Evolutionary conservation across 2,888 invertebrate genomes (phyloP).

Genomic region (Exocentrus adspersus): DNA sequence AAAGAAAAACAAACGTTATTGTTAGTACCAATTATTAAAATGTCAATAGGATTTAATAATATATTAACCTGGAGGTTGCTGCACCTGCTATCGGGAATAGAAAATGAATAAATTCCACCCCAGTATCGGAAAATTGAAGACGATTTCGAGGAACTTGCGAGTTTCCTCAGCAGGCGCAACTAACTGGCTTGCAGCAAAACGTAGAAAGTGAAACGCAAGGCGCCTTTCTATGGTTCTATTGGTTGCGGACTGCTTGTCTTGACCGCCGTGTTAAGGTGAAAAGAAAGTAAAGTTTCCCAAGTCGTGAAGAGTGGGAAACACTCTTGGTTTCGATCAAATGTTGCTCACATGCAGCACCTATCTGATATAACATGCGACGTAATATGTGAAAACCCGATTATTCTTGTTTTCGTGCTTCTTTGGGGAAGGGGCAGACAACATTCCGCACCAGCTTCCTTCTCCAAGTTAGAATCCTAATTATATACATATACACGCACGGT

Average conservation of each 20-base stretch:
- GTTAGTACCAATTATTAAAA: not conserved
- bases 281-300: constrained; percentile 41
- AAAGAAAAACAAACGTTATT: constrained; percentile 4
- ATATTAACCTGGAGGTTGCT: not conserved
- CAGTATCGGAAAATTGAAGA: not conserved
- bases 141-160: constrained; percentile 14
- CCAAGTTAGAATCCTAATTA: not conserved
- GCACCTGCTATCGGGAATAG: not conserved
- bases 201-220: constrained; percentile 47
- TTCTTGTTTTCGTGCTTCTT: not conserved
- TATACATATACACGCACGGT: not conserved
- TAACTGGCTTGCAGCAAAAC: constrained; percentile 32
- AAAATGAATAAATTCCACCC: not conserved
- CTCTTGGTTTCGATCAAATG: constrained; percentile 38
- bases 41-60: constrained; percentile 19
- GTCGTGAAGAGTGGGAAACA: constrained; percentile 30
- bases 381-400: constrained; percentile 22
- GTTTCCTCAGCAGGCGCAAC: constrained; percentile 34
- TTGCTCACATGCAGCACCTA: constrained; percentile 20
- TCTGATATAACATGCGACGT: constrained; percentile 28
- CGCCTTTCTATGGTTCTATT: constrained; percentile 48
- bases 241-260: constrained; percentile 30
- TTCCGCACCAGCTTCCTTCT: not conserved
- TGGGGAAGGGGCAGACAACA: not conserved
- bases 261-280: constrained; percentile 23